These are phyloP conservation scores for Perizoma affinitatum DNA, from an alignment of 2,888 invertebrate genomes.

Conservation along the genomic window DNA sequence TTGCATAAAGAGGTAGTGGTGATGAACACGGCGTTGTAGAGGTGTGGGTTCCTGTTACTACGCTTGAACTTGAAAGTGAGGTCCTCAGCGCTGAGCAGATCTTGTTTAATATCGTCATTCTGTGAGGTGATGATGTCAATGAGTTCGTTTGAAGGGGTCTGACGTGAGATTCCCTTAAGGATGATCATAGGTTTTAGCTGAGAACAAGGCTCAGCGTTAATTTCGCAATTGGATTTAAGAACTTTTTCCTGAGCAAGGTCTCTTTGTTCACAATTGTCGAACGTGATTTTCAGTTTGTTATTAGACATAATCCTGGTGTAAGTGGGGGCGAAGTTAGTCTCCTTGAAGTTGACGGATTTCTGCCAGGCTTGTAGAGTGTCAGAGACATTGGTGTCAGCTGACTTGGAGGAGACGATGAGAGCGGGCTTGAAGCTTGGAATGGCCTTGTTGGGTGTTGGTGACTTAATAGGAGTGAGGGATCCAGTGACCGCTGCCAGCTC, in stretches of 20 bases:
- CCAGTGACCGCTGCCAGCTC: too few relatives aligned
- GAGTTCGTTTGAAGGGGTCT: conserved; percentile 9
- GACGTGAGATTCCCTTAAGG: conserved; percentile 18
- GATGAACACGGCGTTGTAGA: conserved; percentile 29
- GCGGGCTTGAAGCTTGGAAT: too few relatives aligned
- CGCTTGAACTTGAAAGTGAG: neutral
- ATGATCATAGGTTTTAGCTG: conserved; percentile 24
- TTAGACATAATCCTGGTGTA: conserved; percentile 4
- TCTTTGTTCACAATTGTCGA: conserved; percentile 7
- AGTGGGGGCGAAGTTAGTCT: neutral
- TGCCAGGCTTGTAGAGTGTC: neutral
- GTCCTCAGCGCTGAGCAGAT: neutral
- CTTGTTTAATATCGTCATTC: neutral
- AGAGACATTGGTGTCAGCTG: too few relatives aligned
- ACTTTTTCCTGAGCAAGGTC: conserved; percentile 1
- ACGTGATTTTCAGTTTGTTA: conserved; percentile 17
- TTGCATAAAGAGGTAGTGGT: conserved; percentile 15
- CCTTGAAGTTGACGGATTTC: conserved; percentile 2
- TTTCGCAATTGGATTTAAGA: neutral
- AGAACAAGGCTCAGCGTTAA: conserved; percentile 14
- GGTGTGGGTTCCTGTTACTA: conserved; percentile 4
- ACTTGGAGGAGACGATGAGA: too few relatives aligned
- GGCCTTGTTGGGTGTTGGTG: too few relatives aligned
- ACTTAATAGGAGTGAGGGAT: too few relatives aligned
- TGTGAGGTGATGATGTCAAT: neutral